Base-by-base conservation (phyloP, 2,888 invertebrate genomes). In the Eupithecia exiguata region DNA sequence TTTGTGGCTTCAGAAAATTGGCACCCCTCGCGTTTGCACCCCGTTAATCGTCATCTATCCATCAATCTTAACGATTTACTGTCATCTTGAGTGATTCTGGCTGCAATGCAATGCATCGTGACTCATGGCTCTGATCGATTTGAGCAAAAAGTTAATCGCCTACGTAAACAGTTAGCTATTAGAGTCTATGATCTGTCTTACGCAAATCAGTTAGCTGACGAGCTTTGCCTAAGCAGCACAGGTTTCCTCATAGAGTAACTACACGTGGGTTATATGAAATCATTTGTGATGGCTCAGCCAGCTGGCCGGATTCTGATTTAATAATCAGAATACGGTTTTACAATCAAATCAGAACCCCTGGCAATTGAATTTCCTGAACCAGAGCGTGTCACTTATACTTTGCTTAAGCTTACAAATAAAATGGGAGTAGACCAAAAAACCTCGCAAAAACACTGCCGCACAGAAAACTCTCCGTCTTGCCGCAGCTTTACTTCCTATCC, bases 401-500 rank as follows among this genome's bases (percentile, higher is more conserved):
- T 21, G 21, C 16, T 61, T 30, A 61, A 30, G 61, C 30, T 35
- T 18, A 62, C 62, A 62, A 62, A 62, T 18, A 35, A 35, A 62
- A 62, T 62, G 16, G 16, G 35, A 9, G 30, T 66, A 40, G 40
- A 71, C 65, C 49, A 73, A 69, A 70, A 80, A 81, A 81, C 76
- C 77, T 78, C 66, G 79, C 78, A 80, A 81, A 84, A 84, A 83
- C 80, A 79, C 76, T 80, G 79, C 81, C 77, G 82, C 80, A 75
- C 73, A 70, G 74, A 80, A 78, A 78, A 83, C 82, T 84, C 80
- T 83, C 78, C 84, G 79, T 82, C 82, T 82, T 83, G 80, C 81
- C 80, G 81, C 81, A 83, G 84, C 83, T 82, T 85, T 85, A 82
- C 83, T 85, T 83, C 83, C 83, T 81, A 82, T 83, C 81, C 81